phyloP scores from a whole-genome alignment of 2,113 vertebrate genomes.

The Elephas maximus region DNA sequence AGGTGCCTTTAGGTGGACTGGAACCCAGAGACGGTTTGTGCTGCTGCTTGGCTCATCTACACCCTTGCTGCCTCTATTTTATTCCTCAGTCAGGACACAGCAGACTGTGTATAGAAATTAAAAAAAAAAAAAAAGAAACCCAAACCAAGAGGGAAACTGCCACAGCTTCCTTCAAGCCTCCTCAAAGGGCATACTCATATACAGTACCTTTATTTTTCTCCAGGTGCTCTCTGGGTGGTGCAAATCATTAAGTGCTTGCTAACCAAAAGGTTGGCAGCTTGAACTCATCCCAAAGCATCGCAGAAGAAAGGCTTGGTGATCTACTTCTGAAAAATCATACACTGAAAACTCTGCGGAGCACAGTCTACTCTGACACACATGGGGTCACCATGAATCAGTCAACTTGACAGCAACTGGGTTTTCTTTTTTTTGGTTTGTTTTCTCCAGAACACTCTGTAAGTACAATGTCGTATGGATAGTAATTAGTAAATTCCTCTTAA shows the following conservation, averaged over 20 bases:
- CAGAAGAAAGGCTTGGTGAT: no score
- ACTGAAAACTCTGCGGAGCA: no score
- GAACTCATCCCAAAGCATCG: no score
- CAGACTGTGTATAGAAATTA: not conserved
- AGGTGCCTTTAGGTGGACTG: no score
- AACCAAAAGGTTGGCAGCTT: no score
- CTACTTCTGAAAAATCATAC: no score
- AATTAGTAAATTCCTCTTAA: not conserved
- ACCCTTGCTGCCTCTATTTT: not conserved
- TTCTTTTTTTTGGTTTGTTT: not conserved
- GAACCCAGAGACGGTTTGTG: not conserved
- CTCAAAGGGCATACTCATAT: not conserved
- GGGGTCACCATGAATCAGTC: no score
- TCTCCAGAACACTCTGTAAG: not conserved
- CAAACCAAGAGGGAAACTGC: constrained; percentile 44
- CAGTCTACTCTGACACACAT: no score
- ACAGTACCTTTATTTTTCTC: not conserved
- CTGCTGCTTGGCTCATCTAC: not conserved
- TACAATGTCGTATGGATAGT: not conserved
- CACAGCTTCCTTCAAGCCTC: not conserved
- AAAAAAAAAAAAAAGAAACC: not conserved
- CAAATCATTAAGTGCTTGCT: no score
- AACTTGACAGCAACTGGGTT: not conserved
- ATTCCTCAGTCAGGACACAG: not conserved
- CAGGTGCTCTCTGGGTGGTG: not conserved